Conservation (phyloP, 2,888 invertebrate genomes). For the Cephus runcator region DNA sequence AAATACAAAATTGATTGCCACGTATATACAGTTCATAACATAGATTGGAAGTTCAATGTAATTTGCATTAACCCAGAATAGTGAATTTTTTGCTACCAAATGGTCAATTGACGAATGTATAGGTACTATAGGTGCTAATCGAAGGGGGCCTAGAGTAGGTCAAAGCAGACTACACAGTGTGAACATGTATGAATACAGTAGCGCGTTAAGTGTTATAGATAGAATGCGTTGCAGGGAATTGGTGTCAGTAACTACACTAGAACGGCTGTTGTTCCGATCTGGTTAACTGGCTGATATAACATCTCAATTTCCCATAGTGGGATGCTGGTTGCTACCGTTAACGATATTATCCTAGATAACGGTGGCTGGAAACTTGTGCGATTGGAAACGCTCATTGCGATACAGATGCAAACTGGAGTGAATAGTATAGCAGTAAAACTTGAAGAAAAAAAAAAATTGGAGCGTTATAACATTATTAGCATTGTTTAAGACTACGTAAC, state of each 20-base stretch:
- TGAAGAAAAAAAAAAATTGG: neutral
- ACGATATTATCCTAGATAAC: neutral
- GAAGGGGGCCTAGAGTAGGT: neutral
- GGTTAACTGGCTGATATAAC: slow-evolving; percentile 19
- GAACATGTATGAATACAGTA: neutral
- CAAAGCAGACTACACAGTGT: neutral
- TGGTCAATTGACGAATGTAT: neutral
- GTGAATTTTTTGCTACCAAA: neutral
- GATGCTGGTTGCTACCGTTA: neutral
- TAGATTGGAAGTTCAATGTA: neutral
- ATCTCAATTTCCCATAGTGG: slow-evolving; percentile 11
- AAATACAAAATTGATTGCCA: neutral
- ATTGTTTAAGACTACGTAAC: neutral
- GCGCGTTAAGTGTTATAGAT: neutral
- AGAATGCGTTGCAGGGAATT: slow-evolving; percentile 8
- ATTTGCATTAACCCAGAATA: neutral
- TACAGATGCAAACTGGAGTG: neutral
- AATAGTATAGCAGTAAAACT: neutral
- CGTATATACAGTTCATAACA: neutral
- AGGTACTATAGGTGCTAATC: neutral
- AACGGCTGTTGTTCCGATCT: slow-evolving; percentile 18
- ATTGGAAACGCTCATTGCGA: neutral
- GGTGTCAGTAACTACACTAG: slow-evolving; percentile 16
- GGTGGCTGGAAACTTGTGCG: neutral
- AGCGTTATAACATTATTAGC: neutral